Percentiles rank a stretch among this genome's conserved stretches.
These are phyloP conservation scores for Orientallactaga bullata DNA, from an alignment of 2,113 vertebrate species.

Conservation along the genomic window DNA sequence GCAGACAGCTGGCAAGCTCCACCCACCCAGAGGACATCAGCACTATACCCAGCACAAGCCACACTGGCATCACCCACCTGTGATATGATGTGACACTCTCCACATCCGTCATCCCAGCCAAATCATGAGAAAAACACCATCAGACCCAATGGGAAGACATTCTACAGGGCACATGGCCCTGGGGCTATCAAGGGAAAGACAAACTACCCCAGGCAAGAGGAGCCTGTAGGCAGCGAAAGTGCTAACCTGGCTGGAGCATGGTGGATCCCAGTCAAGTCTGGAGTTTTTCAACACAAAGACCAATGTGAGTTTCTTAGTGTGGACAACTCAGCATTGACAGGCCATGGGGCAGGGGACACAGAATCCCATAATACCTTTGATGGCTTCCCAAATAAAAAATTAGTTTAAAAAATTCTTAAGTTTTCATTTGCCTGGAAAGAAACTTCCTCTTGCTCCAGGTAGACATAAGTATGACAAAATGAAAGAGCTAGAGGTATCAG, in stretches of 20 bases:
- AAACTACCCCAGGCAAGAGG: background rate
- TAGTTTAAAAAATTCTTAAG: background rate
- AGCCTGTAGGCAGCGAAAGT: too few relatives aligned
- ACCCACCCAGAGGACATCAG: too few relatives aligned
- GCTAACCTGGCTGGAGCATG: background rate
- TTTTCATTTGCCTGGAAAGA: background rate
- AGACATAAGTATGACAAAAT: background rate
- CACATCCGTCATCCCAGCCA: background rate
- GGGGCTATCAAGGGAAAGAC: background rate
- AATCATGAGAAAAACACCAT: background rate
- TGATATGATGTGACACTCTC: too few relatives aligned
- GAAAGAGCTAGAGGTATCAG: background rate
- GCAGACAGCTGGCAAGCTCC: too few relatives aligned
- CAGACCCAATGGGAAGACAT: too few relatives aligned
- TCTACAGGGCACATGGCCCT: background rate
- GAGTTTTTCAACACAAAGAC: too few relatives aligned
- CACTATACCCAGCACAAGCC: background rate
- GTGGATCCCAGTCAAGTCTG: too few relatives aligned
- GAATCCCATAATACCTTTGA: background rate
- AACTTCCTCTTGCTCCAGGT: background rate
- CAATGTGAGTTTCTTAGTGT: background rate
- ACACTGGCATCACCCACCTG: background rate
- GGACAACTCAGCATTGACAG: background rate
- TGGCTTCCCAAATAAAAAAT: too few relatives aligned
- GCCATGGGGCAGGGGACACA: fast-evolving